phyloP scores from a whole-genome alignment of 2,888 invertebrate species.

The Eumacrocentrus americanus region DNA sequence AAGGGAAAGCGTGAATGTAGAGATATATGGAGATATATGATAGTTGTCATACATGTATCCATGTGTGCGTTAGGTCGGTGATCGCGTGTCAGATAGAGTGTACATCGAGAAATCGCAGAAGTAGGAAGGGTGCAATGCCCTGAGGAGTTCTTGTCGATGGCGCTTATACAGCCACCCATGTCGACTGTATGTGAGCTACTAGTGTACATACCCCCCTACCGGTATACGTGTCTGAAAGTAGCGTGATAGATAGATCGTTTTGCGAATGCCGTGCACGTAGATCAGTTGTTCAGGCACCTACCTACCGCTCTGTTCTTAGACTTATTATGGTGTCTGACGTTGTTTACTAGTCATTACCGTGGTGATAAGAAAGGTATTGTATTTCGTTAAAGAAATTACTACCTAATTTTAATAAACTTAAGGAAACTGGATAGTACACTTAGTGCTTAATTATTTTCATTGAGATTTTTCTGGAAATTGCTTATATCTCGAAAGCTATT shows the following conservation, averaged over 20 bases:
- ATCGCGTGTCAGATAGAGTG: conserved; percentile 18
- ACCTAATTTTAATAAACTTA: no score
- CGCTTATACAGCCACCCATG: conserved; percentile 44
- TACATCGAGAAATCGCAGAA: conserved; percentile 35
- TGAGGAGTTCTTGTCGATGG: conserved; percentile 40
- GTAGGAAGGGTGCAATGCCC: conserved; percentile 43
- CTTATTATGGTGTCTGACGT: no score
- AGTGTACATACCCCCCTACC: conserved; percentile 38
- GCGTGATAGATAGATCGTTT: conserved; percentile 45
- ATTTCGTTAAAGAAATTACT: no score
- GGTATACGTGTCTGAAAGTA: conserved; percentile 42
- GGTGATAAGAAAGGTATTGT: no score
- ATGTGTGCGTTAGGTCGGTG: conserved; percentile 4
- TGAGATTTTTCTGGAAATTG: no score
- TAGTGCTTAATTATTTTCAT: no score
- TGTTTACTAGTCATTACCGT: no score
- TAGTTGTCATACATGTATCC: background rate
- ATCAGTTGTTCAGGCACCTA: conserved; percentile 34
- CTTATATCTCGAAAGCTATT: no score
- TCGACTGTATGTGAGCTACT: conserved; percentile 34
- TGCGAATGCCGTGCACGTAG: conserved; percentile 48
- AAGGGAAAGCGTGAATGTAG: conserved; percentile 14
- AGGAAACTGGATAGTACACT: no score
- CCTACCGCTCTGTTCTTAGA: no score
- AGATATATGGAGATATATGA: conserved; percentile 15